A percentile compares a stretch with the other conserved stretches of the same genome.
Evolutionary conservation across 2,888 invertebrate genomes (phyloP).

Genomic region (Blastobasis adustella): DNA sequence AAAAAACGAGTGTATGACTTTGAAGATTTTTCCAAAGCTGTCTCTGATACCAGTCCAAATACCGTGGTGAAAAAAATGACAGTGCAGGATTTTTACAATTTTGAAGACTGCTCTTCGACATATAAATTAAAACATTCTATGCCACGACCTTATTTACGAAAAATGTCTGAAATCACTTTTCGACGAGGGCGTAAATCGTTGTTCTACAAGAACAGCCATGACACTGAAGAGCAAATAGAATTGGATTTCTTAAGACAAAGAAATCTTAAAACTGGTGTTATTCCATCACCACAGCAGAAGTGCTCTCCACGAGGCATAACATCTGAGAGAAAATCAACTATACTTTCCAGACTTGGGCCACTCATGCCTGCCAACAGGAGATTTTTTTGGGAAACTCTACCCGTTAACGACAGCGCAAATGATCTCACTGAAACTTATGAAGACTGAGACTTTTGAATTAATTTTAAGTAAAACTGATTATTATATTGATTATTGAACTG

Average conservation of each 20-base stretch:
- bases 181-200: conserved; percentile 1
- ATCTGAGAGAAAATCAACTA: conserved; percentile 4
- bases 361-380: conserved; percentile 5
- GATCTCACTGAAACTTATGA: conserved; percentile 1
- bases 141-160: conserved; percentile 18
- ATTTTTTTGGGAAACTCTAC: conserved; percentile 2
- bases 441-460: not conserved
- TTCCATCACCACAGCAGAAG: not conserved
- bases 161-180: conserved; percentile 22
- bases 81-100: conserved; percentile 16
- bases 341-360: conserved; percentile 2
- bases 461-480: not conserved
- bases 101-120: conserved; percentile 19
- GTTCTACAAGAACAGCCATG: not conserved
- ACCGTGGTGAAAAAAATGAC: conserved; percentile 18
- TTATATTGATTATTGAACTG: not conserved
- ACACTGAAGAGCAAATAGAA: not conserved
- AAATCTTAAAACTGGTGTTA: not conserved
- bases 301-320: conserved; percentile 4
- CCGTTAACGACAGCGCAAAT: not conserved
- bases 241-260: not conserved
- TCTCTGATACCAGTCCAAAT: conserved; percentile 11
- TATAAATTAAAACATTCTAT: conserved; percentile 19
- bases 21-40: conserved; percentile 16
- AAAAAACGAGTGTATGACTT: conserved; percentile 14